Base-by-base conservation (phyloP, 2,113 vertebrate species). In the Chlamydotis undulata region DNA sequence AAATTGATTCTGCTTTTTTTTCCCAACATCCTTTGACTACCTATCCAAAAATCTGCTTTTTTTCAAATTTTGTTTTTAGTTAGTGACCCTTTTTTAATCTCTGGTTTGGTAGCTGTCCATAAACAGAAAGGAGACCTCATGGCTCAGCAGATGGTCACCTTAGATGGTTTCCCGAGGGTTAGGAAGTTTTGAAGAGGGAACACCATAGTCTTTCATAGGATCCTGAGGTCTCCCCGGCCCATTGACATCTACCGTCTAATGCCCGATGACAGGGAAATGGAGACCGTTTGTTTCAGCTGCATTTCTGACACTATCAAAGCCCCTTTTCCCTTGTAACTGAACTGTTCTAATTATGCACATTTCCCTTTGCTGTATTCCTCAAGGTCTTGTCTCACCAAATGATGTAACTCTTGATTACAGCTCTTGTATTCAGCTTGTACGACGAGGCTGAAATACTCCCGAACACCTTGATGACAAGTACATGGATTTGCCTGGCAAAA, bases 401-500 rank as follows among this genome's bases (percentile, higher is more conserved):
- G 91, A 97, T 96, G 94, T 97, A 97, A 97, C 83, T 95, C 96
- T 93, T 96, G 97, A 97, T 97, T 97, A 95, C 93, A 96, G 77
- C 87, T 95, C 97, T 94, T 95, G 96, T 96, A 97, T 92, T 76
- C 94, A 89, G 75, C 91, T 96, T 95, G 97, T 96, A 97, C 84
- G 0, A 94, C 23, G 63, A 90, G 68, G 56, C 78, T 93, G 93
- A 95, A 95, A 94, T 89, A 83, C 89, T 95, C 93, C 81, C 16
- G 60, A 97, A 97, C 96, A 97, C 96, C 97, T 97, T 97, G 96
- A 96, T 97, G 97, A 97, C 97, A 97, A 97, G 92, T 91, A 94
- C 96, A 96, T 92, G 92, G 84, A 89, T 96, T 90, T 96, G 87
- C 94, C 93, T 97, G 94, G 93, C 91, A 97, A 97, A 97, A 97